A percentile compares a stretch with the other conserved stretches of the same genome.
These are phyloP conservation scores for Cyclophora punctaria DNA, from an alignment of 2,888 invertebrate species.

Conservation along the genomic window DNA sequence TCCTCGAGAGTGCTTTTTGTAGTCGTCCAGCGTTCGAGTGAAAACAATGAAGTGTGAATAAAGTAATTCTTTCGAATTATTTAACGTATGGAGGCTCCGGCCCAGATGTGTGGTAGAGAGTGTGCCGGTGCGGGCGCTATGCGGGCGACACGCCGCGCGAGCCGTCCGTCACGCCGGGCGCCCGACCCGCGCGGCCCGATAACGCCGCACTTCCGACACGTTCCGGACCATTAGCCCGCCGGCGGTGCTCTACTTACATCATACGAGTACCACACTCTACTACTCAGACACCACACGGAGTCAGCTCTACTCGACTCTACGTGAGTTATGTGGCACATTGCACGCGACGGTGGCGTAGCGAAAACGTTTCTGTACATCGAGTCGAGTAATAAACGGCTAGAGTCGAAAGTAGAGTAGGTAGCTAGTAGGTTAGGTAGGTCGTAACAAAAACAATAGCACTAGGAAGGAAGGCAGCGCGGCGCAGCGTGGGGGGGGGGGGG, in stretches of 20 bases:
- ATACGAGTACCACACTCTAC: conserved; percentile 28
- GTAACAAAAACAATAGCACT: not conserved
- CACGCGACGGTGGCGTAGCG: not conserved
- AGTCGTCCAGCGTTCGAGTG: no score
- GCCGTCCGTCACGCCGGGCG: not conserved
- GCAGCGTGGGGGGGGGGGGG: conserved; percentile 1
- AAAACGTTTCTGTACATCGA: not conserved
- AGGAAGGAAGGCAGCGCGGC: not conserved
- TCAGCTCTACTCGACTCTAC: no score
- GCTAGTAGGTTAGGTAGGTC: not conserved
- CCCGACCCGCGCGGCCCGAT: conserved; percentile 26
- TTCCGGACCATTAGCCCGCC: conserved; percentile 61
- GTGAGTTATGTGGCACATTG: no score
- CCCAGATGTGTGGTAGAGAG: no score
- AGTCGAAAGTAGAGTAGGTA: no score
- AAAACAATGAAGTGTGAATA: no score
- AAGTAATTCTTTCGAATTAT: no score
- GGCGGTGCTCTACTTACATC: not conserved
- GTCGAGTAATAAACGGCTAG: no score
- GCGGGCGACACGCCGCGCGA: no score
- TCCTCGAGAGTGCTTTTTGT: no score
- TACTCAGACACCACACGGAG: conserved; percentile 12
- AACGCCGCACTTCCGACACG: conserved; percentile 57
- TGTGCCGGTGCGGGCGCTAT: no score
- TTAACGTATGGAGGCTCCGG: no score